Base-by-base conservation (phyloP, 2,888 invertebrate species). In the Zele albiditarsus region DNA sequence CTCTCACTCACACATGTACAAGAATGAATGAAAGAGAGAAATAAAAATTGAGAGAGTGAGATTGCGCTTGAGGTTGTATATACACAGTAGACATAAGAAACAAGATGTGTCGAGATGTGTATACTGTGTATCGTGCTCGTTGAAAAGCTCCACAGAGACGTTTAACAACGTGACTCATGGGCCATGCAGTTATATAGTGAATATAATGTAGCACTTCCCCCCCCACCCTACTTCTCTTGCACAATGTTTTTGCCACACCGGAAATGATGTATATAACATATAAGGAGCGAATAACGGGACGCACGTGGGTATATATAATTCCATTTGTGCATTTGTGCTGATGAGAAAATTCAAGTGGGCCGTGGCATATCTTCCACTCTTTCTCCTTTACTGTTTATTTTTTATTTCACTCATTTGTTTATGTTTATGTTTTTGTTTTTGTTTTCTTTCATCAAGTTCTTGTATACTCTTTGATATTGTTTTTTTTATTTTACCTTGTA, bases 321-420 rank as follows among this genome's bases (percentile, higher is more conserved):
- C 12, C 38, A 62, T 62, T 42, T 25, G 65, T 16, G n/a, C 23
- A 42, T 60, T 23, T 67, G 53, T 31, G 31, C 58, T 57, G 68
- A 46, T 31, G 49, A 60, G 66, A 75, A 66, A 57, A 77, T 63
- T 71, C 68, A 25, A 33, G 46, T 71, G 67, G 72, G 69, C 23
- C 65, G 65, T n/a, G 60, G 69, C 65, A 42, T n/a, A n/a, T 60
- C 28, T 28, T 60, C 28, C 60, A 6, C 23, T 53, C n/a, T 60
- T 3, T 53, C 10, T 2, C 53, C 20, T 53, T 53, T 53, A 6
- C 20, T n/a, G 10, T 23, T 23, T 53, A 53, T 23, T 60, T 27
- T 14, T 58, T 23, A 12, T 12, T 42, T 42, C 14, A 46, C 6
- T n/a, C 46, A 38, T 46, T 46, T n/a, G 16, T 46, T n/a, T 16